Evolutionary conservation across 2,797 vertebrate species (phyloP).

Genomic region (Peromyscus nudipes): DNA sequence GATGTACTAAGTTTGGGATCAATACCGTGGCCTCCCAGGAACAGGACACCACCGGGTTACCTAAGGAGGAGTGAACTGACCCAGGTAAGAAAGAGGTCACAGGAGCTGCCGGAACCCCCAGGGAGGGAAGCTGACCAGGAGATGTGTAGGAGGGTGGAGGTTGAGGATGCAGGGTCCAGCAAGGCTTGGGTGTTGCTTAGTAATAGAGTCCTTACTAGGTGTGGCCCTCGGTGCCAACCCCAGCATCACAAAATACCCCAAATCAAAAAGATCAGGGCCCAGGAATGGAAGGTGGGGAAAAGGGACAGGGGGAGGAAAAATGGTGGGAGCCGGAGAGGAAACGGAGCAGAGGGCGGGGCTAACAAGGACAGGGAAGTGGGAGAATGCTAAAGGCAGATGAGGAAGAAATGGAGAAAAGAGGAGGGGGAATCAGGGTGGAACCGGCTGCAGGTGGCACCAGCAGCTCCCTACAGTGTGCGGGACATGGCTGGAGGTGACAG

Average conservation of each 20-base stretch:
- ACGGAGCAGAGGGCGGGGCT: not conserved
- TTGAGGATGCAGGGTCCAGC: not conserved
- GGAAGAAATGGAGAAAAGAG: not conserved
- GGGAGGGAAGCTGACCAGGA: not conserved
- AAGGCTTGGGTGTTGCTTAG: not conserved
- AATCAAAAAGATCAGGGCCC: not conserved
- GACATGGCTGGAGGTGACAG: not conserved
- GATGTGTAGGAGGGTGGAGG: not conserved
- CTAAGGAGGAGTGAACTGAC: slow-evolving; percentile 79
- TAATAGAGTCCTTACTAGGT: not conserved
- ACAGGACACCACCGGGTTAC: slow-evolving; percentile 91
- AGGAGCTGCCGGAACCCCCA: too few relatives aligned
- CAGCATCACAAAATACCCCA: not conserved
- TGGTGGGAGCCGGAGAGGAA: not conserved
- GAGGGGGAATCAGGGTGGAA: not conserved
- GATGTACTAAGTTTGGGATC: not conserved
- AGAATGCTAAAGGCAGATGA: not conserved
- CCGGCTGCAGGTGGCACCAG: not conserved
- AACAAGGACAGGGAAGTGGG: not conserved
- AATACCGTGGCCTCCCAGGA: slow-evolving; percentile 71
- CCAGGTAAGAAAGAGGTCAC: not conserved
- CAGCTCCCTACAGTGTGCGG: not conserved
- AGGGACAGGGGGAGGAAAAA: not conserved
- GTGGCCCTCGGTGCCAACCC: not conserved
- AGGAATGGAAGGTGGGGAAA: not conserved